These are phyloP conservation scores for Dicaeum eximium DNA, from an alignment of 2,113 vertebrate genomes.

Conservation along the genomic window DNA sequence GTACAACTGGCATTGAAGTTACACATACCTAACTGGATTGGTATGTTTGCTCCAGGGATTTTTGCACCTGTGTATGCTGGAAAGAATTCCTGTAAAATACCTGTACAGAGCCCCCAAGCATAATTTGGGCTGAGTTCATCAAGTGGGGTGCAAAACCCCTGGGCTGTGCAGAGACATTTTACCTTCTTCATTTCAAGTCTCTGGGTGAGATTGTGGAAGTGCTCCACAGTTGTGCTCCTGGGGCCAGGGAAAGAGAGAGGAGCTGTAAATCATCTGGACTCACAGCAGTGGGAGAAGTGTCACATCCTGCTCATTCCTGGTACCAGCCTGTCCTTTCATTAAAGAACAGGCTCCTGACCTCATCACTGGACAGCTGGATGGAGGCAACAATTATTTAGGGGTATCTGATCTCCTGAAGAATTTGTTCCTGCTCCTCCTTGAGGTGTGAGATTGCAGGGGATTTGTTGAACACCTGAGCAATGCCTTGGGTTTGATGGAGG, in stretches of 20 bases:
- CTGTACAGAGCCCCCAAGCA: slow-evolving; percentile 30
- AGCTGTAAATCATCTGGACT: not conserved
- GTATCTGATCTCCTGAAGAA: not conserved
- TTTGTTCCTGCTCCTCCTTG: not conserved
- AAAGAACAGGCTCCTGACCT: not conserved
- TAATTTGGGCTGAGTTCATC: not conserved
- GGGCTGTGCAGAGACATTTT: not conserved
- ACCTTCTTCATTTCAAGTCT: not conserved
- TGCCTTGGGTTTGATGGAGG: not conserved
- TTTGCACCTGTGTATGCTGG: slow-evolving; percentile 68
- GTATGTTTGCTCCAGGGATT: slow-evolving; percentile 58
- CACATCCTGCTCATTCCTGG: not conserved
- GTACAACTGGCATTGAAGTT: slow-evolving; percentile 39
- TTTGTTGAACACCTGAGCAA: not conserved
- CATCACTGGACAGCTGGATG: rapidly evolving
- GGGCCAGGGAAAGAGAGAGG: not conserved
- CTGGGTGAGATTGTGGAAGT: not conserved
- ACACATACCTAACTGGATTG: slow-evolving; percentile 50
- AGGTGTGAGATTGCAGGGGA: not conserved
- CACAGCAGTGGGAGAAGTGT: not conserved
- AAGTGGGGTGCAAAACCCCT: not conserved
- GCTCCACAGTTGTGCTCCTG: not conserved
- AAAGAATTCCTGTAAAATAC: slow-evolving; percentile 54
- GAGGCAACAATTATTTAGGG: not conserved
- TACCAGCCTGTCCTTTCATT: not conserved